Conservation (phyloP, 2,113 vertebrate species). For the Thryonomys swinderianus region DNA sequence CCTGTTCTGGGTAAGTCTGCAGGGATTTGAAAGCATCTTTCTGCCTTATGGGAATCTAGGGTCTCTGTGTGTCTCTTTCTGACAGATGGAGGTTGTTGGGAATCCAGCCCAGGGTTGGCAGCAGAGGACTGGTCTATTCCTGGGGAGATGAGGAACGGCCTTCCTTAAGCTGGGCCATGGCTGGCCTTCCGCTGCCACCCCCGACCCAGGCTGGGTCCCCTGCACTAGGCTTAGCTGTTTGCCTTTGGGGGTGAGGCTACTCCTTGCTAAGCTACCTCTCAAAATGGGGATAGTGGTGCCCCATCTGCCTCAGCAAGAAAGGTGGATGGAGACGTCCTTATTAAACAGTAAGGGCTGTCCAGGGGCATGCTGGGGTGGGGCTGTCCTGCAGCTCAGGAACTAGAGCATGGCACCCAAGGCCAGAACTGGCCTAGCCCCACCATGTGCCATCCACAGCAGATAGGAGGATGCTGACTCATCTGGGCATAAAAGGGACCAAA, state of each 20-base stretch:
- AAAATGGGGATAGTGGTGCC: not conserved
- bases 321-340: too few species aligned
- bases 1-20: slow-evolving; percentile 86
- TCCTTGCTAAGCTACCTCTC: not conserved
- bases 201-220: not conserved
- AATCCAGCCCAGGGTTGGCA: not conserved
- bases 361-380: accelerated
- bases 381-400: not conserved
- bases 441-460: not conserved
- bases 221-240: not conserved
- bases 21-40: not conserved
- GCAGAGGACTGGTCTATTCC: not conserved
- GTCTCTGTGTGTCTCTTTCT: not conserved
- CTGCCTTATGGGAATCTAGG: not conserved
- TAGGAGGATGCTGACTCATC: not conserved
- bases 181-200: too few species aligned
- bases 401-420: not conserved
- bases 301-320: too few species aligned
- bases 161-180: not conserved
- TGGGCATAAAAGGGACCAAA: not conserved
- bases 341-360: too few species aligned
- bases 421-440: not conserved
- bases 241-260: not conserved
- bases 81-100: not conserved
- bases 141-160: accelerated